Percentiles rank a stretch among this genome's conserved stretches.
These are phyloP conservation scores for Antedon bifida DNA, from an alignment of 35 echinoderm and acorn worm genomes.

Conservation along the genomic window DNA sequence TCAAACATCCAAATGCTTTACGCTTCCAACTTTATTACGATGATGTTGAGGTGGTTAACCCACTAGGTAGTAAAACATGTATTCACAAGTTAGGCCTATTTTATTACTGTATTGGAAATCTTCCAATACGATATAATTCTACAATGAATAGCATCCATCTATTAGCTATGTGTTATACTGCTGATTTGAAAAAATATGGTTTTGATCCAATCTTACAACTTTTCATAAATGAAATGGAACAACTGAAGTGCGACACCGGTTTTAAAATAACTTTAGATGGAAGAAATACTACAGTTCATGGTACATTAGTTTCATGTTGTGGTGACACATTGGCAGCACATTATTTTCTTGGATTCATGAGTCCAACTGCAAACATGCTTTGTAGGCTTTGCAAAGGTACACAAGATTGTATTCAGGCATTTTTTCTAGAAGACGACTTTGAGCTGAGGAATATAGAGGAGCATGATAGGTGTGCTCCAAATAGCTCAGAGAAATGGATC, in stretches of 20 bases:
- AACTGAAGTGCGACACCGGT: conserved; percentile 25
- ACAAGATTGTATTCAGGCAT: conserved; percentile 21
- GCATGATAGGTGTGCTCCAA: conserved; percentile 24
- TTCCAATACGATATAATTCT: conserved; percentile 14
- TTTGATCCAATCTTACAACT: conserved; percentile 24
- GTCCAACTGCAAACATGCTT: conserved; percentile 28
- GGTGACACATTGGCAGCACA: conserved; percentile 39
- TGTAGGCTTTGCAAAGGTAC: conserved; percentile 16
- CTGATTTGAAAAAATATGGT: conserved; percentile 44
- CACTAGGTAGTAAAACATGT: conserved; percentile 18
- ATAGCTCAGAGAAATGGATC: not conserved
- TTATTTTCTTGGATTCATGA: conserved; percentile 42
- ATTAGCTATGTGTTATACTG: conserved; percentile 26
- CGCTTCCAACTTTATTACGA: conserved; percentile 38
- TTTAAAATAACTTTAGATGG: not conserved
- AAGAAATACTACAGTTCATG: conserved; percentile 9
- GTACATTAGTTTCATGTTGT: conserved; percentile 10
- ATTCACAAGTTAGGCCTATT: conserved; percentile 52
- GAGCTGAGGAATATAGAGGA: conserved; percentile 17
- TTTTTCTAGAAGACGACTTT: conserved; percentile 35
- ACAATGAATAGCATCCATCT: conserved; percentile 15
- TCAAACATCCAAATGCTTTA: conserved; percentile 21
- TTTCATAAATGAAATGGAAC: conserved; percentile 34
- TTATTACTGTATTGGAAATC: conserved; percentile 49
- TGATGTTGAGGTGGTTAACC: conserved; percentile 46